Conservation (phyloP, 2,888 invertebrate species). For the Muscina levida region DNA sequence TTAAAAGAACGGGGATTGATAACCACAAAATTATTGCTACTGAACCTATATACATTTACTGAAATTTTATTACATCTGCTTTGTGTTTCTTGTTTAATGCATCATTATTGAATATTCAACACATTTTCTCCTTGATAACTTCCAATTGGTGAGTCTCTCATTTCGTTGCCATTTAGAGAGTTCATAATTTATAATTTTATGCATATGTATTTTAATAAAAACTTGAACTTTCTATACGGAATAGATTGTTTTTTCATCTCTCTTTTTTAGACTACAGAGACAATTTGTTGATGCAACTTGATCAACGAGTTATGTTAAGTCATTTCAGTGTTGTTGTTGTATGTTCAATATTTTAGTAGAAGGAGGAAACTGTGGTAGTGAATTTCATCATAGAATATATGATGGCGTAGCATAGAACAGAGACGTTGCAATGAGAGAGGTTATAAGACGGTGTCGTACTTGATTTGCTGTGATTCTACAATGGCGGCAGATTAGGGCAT, state of each 20-base stretch:
- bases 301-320: constrained; percentile 50
- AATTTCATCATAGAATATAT: neutral
- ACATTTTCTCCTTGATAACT: no score
- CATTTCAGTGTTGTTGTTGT: constrained; percentile 30
- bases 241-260: constrained; percentile 26
- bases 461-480: neutral
- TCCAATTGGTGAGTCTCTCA: no score
- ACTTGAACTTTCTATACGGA: constrained; percentile 31
- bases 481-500: neutral
- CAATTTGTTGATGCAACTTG: constrained; percentile 52
- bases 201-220: constrained; percentile 73
- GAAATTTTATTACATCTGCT: no score
- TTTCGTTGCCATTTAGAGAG: no score
- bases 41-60: no score
- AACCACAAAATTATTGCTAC: no score
- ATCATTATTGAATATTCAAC: no score
- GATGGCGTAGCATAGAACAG: constrained; percentile 12
- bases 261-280: neutral
- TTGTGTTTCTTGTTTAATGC: no score
- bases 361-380: constrained; percentile 2
- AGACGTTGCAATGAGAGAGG: neutral
- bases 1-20: no score
- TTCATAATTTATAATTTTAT: constrained; percentile 78
- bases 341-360: neutral
- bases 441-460: neutral